Conservation (phyloP, 1,140 invertebrate species). For the Coptotermes formosanus region DNA sequence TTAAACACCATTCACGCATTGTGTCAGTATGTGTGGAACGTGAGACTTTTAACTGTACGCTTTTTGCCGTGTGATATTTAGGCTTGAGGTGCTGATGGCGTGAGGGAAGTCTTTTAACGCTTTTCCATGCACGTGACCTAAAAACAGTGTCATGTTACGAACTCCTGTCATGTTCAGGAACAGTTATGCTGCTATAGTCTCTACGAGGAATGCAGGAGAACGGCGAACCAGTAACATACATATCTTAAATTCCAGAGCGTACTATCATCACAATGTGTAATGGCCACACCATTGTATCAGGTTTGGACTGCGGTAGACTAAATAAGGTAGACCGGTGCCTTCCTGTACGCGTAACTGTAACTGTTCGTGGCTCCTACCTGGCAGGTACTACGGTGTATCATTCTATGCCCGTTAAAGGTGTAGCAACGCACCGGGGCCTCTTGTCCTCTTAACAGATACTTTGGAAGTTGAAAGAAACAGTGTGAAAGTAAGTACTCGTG, state of each 20-base stretch:
- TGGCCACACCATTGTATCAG: background rate
- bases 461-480: no score
- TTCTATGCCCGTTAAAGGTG: no score
- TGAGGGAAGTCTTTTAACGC: no score
- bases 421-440: background rate
- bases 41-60: no score
- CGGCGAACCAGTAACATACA: constrained; percentile 1
- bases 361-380: background rate
- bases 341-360: background rate
- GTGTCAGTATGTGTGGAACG: no score
- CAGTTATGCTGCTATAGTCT: background rate
- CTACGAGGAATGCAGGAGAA: background rate
- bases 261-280: background rate
- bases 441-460: background rate
- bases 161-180: background rate
- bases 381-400: background rate
- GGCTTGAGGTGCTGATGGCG: no score
- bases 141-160: background rate
- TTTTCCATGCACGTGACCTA: no score
- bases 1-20: no score
- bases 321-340: background rate
- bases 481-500: no score
- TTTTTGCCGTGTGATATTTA: no score
- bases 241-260: background rate
- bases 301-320: background rate